Percentiles rank a stretch among this genome's conserved stretches.
phyloP scores from a whole-genome alignment of 2,888 invertebrate genomes.

The Aquatica leii region DNA sequence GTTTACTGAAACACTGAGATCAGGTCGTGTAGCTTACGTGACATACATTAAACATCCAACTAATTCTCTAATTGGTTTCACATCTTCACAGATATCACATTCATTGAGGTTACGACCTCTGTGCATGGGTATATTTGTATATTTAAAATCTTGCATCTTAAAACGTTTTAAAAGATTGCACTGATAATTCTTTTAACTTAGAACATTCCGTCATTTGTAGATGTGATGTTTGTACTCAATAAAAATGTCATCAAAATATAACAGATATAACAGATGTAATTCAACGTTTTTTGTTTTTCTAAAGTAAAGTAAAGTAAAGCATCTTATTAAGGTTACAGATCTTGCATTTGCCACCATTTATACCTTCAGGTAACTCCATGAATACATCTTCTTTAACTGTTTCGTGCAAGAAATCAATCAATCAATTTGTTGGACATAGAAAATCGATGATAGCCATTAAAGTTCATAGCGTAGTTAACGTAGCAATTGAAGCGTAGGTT shows the following conservation, averaged over 20 bases:
- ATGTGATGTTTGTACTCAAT: not conserved
- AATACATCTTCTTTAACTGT: not conserved
- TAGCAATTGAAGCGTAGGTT: not conserved
- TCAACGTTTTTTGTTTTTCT: too few species aligned
- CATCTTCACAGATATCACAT: too few species aligned
- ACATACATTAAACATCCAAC: too few species aligned
- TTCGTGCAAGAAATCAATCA: not conserved
- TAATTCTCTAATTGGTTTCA: too few species aligned
- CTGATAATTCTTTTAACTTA: not conserved
- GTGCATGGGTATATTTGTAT: not conserved
- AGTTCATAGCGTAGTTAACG: not conserved
- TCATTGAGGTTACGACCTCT: not conserved
- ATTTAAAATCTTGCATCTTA: not conserved
- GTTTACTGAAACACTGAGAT: too few species aligned
- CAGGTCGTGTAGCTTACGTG: too few species aligned
- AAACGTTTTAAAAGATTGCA: too few species aligned
- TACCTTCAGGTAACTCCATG: too few species aligned
- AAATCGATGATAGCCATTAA: not conserved
- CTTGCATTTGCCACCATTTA: not conserved
- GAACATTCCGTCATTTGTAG: not conserved
- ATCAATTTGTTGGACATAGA: not conserved
- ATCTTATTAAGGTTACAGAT: slow-evolving; percentile 1
- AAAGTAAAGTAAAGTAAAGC: not conserved
- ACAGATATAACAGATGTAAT: not conserved
- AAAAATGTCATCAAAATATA: not conserved